These are phyloP conservation scores for Acropternis orthonyx DNA, from an alignment of 2,797 vertebrate genomes.

Conservation along the genomic window DNA sequence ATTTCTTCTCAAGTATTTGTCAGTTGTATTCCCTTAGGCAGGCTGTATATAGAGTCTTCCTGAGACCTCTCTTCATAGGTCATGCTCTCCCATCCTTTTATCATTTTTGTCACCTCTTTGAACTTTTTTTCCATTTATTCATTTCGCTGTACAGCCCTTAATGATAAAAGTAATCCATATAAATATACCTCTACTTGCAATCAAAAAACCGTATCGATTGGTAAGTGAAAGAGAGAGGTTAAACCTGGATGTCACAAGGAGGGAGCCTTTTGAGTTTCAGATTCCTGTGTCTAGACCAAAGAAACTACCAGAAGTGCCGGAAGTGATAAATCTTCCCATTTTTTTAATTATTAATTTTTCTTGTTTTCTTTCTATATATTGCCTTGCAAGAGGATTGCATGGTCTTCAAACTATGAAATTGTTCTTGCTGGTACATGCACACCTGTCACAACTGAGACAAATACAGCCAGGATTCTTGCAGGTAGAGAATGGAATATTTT, in stretches of 20 bases:
- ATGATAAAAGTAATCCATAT: background rate
- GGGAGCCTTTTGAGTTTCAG: background rate
- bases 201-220: accelerated
- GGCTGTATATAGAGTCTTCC: accelerated
- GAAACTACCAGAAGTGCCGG: background rate
- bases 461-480: background rate
- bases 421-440: background rate
- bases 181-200: background rate
- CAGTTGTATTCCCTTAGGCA: background rate
- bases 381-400: background rate
- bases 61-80: background rate
- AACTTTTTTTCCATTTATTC: background rate
- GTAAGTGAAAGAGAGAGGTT: background rate
- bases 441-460: background rate
- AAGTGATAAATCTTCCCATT: background rate
- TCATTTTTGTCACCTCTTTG: background rate
- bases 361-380: background rate
- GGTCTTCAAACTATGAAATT: background rate
- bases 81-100: background rate
- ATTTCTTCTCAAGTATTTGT: background rate
- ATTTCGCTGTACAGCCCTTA: background rate
- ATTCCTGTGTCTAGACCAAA: background rate
- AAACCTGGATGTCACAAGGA: background rate
- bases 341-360: background rate
- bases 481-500: background rate